phyloP scores from a whole-genome alignment of 2,113 vertebrate species.

The Pavo muticus region DNA sequence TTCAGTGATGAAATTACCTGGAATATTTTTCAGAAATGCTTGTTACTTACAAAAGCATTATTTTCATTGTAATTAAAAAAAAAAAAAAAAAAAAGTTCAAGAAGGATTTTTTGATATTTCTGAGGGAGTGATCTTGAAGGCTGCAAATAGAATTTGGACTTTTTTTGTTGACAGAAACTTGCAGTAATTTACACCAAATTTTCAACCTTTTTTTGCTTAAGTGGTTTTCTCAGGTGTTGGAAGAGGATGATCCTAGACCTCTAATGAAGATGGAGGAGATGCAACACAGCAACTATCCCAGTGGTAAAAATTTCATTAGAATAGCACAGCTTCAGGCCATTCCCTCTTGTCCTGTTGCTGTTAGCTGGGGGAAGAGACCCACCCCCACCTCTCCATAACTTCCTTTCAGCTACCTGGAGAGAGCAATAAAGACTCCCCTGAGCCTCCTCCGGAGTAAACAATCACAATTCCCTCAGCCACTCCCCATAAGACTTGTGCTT shows the following conservation, averaged over 20 bases:
- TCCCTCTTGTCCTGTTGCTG: too few relatives aligned
- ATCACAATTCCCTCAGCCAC: too few relatives aligned
- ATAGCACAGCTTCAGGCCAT: too few relatives aligned
- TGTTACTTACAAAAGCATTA: not conserved
- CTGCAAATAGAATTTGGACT: not conserved
- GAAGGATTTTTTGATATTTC: not conserved
- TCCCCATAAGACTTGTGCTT: too few relatives aligned
- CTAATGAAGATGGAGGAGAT: not conserved
- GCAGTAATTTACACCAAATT: not conserved
- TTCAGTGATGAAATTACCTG: not conserved
- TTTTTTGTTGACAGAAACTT: not conserved
- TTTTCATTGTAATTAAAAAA: not conserved
- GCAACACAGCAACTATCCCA: not conserved
- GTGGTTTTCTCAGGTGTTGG: not conserved
- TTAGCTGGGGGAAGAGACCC: too few relatives aligned
- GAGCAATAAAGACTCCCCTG: too few relatives aligned
- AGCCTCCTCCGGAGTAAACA: too few relatives aligned
- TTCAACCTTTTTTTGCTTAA: not conserved
- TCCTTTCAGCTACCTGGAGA: too few relatives aligned
- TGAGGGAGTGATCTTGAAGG: not conserved
- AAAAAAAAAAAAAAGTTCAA: not conserved
- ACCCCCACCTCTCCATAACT: too few relatives aligned
- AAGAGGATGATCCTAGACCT: not conserved
- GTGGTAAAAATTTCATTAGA: not conserved
- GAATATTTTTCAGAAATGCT: not conserved